Evolutionary conservation across 1,140 invertebrate species (phyloP).

Genomic region (Himalopsyche phryganea): DNA sequence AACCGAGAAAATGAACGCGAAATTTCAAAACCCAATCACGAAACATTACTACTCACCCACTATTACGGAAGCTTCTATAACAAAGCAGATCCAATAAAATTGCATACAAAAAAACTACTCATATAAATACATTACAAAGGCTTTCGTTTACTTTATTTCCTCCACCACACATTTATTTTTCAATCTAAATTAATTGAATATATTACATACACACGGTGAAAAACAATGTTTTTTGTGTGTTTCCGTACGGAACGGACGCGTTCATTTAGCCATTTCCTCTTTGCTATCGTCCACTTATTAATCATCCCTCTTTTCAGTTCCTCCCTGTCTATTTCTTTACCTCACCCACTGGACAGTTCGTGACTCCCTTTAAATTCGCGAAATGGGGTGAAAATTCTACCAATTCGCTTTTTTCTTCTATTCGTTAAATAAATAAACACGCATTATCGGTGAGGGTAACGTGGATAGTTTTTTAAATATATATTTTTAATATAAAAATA

Average conservation of each 20-base stretch:
- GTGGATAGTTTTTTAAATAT: slow-evolving; percentile 8
- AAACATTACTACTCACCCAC: too few relatives aligned
- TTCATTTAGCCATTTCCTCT: slow-evolving; percentile 30
- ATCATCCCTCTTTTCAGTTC: slow-evolving; percentile 25
- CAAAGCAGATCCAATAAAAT: too few relatives aligned
- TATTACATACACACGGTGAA: neutral
- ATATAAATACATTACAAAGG: too few relatives aligned
- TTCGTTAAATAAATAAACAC: slow-evolving; percentile 30
- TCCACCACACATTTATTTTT: too few relatives aligned
- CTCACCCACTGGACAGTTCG: slow-evolving; percentile 3
- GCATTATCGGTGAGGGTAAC: slow-evolving; percentile 1
- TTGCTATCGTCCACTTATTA: slow-evolving; percentile 22
- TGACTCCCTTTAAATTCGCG: slow-evolving; percentile 28
- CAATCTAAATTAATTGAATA: too few relatives aligned
- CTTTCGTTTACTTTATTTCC: too few relatives aligned
- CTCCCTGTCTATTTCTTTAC: slow-evolving; percentile 1
- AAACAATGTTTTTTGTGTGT: slow-evolving; percentile 6
- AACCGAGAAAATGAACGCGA: too few relatives aligned
- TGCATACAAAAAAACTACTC: too few relatives aligned
- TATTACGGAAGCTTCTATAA: too few relatives aligned
- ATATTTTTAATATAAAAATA: too few relatives aligned
- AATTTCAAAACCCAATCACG: too few relatives aligned
- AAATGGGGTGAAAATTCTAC: slow-evolving; percentile 31
- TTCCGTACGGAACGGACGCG: slow-evolving; percentile 19
- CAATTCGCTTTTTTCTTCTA: slow-evolving; percentile 28